These are phyloP conservation scores for Terebella lapidaria DNA, from an alignment of 2,888 invertebrate species.

Conservation along the genomic window DNA sequence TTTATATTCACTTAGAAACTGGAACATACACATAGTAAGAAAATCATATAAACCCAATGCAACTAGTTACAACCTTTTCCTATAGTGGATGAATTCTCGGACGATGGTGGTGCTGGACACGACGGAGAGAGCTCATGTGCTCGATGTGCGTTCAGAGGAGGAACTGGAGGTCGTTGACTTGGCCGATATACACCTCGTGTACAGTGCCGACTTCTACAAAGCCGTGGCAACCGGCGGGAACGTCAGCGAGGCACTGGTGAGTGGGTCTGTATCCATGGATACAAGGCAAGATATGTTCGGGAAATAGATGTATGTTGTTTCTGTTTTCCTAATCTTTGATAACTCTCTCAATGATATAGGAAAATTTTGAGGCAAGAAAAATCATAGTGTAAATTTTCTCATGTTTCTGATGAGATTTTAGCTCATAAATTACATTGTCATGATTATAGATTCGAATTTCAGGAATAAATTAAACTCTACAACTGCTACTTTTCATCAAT, in stretches of 20 bases:
- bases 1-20: too few relatives aligned
- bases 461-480: too few relatives aligned
- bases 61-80: too few relatives aligned
- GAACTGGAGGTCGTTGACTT: slow-evolving; percentile 64
- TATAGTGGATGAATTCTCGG: slow-evolving; percentile 77
- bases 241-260: slow-evolving; percentile 72
- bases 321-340: background rate
- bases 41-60: too few relatives aligned
- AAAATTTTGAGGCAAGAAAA: too few relatives aligned
- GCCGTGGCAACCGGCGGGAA: slow-evolving; percentile 94
- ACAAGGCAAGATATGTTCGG: background rate
- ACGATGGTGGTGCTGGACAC: slow-evolving; percentile 81
- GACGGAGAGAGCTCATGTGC: slow-evolving; percentile 76
- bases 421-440: too few relatives aligned
- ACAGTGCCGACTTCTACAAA: slow-evolving; percentile 54
- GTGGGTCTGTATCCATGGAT: too few relatives aligned
- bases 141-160: slow-evolving; percentile 83
- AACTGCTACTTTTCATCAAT: too few relatives aligned
- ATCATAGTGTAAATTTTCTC: too few relatives aligned
- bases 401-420: too few relatives aligned
- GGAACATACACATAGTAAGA: too few relatives aligned
- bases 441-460: too few relatives aligned
- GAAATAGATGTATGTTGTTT: background rate
- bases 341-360: background rate
- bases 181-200: slow-evolving; percentile 14